Evolutionary conservation across 2,888 invertebrate genomes (phyloP).

Genomic region (Plagodis dolabraria): DNA sequence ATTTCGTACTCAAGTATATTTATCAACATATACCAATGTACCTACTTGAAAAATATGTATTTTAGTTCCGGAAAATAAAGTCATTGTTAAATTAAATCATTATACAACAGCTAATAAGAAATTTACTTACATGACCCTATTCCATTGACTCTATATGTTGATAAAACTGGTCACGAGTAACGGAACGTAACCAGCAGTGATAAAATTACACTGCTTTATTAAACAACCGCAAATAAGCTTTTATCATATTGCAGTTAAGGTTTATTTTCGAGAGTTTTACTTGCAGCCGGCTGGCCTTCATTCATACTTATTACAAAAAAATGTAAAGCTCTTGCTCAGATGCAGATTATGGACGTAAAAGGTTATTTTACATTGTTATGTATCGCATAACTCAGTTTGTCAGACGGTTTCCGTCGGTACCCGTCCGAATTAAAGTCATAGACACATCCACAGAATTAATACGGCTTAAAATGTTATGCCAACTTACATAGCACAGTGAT

Average conservation of each 20-base stretch:
- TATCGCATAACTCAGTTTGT: constrained; percentile 38
- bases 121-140: not conserved
- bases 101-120: not conserved
- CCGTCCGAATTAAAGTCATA: constrained; percentile 13
- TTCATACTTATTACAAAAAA: constrained; percentile 56
- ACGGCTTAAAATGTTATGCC: not conserved
- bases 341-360: constrained; percentile 60
- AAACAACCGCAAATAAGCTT: not conserved
- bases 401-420: constrained; percentile 39
- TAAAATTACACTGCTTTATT: not conserved
- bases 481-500: constrained; percentile 10
- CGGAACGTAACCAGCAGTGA: constrained; percentile 8
- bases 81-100: too few relatives aligned
- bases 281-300: constrained; percentile 49
- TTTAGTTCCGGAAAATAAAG: too few relatives aligned
- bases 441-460: constrained; percentile 16
- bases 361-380: constrained; percentile 62
- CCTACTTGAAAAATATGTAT: too few relatives aligned
- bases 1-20: too few relatives aligned
- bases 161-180: not conserved
- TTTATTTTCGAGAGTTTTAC: not conserved
- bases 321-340: constrained; percentile 48
- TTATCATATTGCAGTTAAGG: not conserved
- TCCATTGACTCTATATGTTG: not conserved
- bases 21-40: too few relatives aligned